A percentile compares a stretch with the other conserved stretches of the same genome.
phyloP scores from a whole-genome alignment of 1,140 invertebrate genomes.

The Pachypsylla venusta region DNA sequence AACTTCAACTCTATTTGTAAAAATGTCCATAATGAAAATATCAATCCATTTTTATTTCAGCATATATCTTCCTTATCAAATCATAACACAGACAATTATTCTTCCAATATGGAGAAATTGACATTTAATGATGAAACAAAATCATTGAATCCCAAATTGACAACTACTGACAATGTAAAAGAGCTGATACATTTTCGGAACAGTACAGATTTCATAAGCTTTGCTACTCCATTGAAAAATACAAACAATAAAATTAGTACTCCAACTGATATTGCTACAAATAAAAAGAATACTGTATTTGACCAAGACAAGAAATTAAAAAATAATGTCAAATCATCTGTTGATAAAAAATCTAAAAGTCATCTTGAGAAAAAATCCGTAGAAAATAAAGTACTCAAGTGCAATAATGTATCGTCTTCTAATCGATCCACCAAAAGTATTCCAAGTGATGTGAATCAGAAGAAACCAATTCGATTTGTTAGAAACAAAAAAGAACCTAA shows the following conservation, averaged over 20 bases:
- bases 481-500: background rate
- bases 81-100: too few relatives aligned
- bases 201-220: background rate
- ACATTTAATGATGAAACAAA: background rate
- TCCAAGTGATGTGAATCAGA: too few relatives aligned
- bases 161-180: background rate
- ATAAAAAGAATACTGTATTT: background rate
- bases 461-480: too few relatives aligned
- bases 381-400: too few relatives aligned
- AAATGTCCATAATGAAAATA: too few relatives aligned
- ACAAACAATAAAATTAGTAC: constrained; percentile 2
- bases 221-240: background rate
- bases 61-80: too few relatives aligned
- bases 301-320: background rate
- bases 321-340: background rate
- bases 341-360: background rate
- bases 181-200: background rate
- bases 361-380: too few relatives aligned
- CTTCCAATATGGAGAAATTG: background rate
- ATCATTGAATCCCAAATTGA: background rate
- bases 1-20: too few relatives aligned
- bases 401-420: too few relatives aligned
- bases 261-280: background rate
- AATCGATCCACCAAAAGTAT: too few relatives aligned
- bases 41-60: too few relatives aligned